Percentiles rank a stretch among this genome's conserved stretches.
Evolutionary conservation across 1,140 invertebrate genomes (phyloP).

Genomic region (Pseudomyrmex gracilis): DNA sequence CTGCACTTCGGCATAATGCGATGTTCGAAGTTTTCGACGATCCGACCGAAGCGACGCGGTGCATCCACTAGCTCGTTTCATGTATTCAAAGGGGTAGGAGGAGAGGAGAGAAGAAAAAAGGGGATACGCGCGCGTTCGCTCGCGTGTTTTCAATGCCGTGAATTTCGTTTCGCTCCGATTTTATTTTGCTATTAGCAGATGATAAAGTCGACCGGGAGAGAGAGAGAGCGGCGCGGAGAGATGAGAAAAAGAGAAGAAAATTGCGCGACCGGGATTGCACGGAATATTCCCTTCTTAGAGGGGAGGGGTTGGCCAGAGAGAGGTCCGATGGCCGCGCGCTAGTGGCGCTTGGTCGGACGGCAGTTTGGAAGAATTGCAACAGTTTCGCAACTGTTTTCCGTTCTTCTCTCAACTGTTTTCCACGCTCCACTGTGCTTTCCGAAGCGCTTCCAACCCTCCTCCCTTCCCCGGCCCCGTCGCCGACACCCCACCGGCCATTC

Average conservation of each 20-base stretch:
- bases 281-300: background rate
- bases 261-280: background rate
- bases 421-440: constrained; percentile 71
- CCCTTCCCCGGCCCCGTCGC: background rate
- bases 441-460: constrained; percentile 25
- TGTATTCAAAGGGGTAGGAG: too few species aligned
- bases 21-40: constrained; percentile 69
- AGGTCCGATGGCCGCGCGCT: constrained; percentile 38
- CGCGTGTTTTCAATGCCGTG: background rate
- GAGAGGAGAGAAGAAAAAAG: background rate
- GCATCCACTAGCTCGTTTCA: background rate
- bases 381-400: constrained; percentile 80
- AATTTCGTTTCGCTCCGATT: constrained; percentile 52
- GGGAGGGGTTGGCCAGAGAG: constrained; percentile 6
- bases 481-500: background rate
- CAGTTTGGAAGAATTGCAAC: constrained; percentile 77
- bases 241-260: background rate
- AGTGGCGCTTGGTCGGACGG: constrained; percentile 39
- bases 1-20: constrained; percentile 65
- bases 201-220: constrained; percentile 63
- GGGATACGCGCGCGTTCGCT: background rate
- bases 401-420: constrained; percentile 77
- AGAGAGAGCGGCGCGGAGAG: background rate
- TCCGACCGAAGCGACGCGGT: constrained; percentile 1
- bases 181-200: constrained; percentile 74